Conservation (phyloP, 2,113 vertebrate genomes). For the Aptenodytes patagonicus region DNA sequence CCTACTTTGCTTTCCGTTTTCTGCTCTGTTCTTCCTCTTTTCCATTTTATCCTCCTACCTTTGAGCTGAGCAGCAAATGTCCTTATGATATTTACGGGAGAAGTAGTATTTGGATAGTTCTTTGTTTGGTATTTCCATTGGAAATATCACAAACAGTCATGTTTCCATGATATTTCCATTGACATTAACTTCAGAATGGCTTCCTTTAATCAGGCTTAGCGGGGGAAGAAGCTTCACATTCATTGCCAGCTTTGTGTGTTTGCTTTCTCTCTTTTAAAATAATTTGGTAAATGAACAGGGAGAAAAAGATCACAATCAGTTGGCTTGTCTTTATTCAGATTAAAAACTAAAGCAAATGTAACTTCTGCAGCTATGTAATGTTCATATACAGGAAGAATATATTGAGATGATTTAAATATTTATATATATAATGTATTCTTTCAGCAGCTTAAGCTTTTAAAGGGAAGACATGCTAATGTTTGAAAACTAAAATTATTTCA, state of each 20-base stretch:
- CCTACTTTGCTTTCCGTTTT: neutral
- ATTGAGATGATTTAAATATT: neutral
- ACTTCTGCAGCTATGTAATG: neutral
- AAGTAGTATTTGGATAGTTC: conserved; percentile 25
- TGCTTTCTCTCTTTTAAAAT: neutral
- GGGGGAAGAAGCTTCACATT: neutral
- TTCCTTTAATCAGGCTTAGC: conserved; percentile 41
- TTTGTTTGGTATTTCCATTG: conserved; percentile 65
- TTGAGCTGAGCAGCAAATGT: conserved; percentile 41
- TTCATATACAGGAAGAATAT: neutral
- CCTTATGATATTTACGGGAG: conserved; percentile 64
- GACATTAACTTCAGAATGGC: conserved; percentile 42
- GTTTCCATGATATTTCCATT: conserved; percentile 65
- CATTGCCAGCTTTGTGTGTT: conserved; percentile 15
- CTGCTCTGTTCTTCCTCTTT: neutral
- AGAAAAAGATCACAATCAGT: neutral
- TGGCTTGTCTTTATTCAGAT: conserved; percentile 38
- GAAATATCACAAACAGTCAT: conserved; percentile 56
- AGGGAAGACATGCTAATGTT: neutral
- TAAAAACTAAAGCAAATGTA: neutral
- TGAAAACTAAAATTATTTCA: neutral
- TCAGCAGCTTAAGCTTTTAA: too few species aligned
- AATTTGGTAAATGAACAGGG: neutral
- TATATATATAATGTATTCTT: neutral
- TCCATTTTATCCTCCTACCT: conserved; percentile 15